Base-by-base conservation (phyloP, 92 coral and sea anemone genomes). In the Parazoanthus darwini region DNA sequence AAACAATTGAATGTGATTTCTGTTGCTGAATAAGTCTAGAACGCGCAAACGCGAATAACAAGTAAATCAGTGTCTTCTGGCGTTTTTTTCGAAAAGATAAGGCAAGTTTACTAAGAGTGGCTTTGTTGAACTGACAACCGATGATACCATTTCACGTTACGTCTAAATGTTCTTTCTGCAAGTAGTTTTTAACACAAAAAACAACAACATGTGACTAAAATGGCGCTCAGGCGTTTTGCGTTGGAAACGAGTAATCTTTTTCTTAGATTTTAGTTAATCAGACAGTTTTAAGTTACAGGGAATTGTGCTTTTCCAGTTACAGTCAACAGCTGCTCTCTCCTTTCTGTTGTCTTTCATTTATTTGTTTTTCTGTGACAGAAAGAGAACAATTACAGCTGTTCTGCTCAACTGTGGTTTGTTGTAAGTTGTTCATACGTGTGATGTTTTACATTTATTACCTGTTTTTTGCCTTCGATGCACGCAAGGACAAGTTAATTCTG, bases 331-430 rank as follows among this genome's bases (percentile, higher is more conserved):
- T 36, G 50, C 50, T 8, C 25, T 76, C 46, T 16, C 15, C 54
- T 76, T 39, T 63, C 80, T 76, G 80, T 39, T 76, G 38, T 39
- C 51, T 76, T 76, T 76, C 54, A 20, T 76, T 76, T 76, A 76
- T 76, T 76, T 76, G 46, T 37, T 18, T 75, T 38, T 76, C 35
- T 76, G 54, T 36, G 26, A 76, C 80, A 39, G 26, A 8, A 39
- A 39, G 25, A 76, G 13, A 76, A 76, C 25, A 39, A 76, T 39
- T 76, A 76, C 80, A 76, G 80, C 80, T 76, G 80, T 39, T 76
- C 80, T 39, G n/a, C 48, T 36, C 26, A 76, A 76, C 80, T 39
- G 80, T 76, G 80, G 80, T 39, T 74, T 76, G 46, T n/a, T 76
- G 80, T 76, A 76, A 76, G 35, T 76, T 76, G 51, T 76, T 76